These are phyloP conservation scores for Galaxias olidus DNA, from an alignment of 2,797 vertebrate genomes.

Conservation along the genomic window DNA sequence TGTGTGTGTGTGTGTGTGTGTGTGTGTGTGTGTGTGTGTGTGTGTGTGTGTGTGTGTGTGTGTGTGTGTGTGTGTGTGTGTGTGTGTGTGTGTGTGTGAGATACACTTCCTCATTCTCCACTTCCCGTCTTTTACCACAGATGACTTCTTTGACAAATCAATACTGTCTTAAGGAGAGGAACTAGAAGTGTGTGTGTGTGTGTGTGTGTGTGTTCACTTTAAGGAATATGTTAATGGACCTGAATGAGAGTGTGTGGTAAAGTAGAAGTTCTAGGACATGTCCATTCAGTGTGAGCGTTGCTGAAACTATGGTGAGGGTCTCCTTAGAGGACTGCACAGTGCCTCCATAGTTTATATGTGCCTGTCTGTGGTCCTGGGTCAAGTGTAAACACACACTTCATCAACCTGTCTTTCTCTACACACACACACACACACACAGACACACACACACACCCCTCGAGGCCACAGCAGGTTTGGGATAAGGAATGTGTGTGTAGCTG, in stretches of 20 bases:
- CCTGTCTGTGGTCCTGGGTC: background rate
- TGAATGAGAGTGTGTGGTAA: slow-evolving; percentile 10
- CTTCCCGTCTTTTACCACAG: slow-evolving; percentile 45
- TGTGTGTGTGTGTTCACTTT: background rate
- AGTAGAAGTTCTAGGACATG: background rate
- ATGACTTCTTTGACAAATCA: slow-evolving; percentile 52
- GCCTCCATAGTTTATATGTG: background rate
- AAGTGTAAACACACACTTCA: slow-evolving; percentile 15
- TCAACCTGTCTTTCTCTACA: slow-evolving; percentile 4
- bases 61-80: slow-evolving; percentile 3
- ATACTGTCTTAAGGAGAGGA: slow-evolving; percentile 32
- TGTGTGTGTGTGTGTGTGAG: slow-evolving; percentile 26
- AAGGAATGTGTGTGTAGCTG: slow-evolving; percentile 39
- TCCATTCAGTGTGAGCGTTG: background rate
- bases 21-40: background rate
- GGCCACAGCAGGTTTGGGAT: slow-evolving; percentile 17
- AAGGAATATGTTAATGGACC: slow-evolving; percentile 19
- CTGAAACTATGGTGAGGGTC: slow-evolving; percentile 5
- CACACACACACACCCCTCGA: slow-evolving; percentile 20
- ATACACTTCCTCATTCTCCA: slow-evolving; percentile 52
- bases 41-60: slow-evolving; percentile 13
- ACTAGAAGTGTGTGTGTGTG: slow-evolving; percentile 34
- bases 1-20: background rate
- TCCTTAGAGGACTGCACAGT: slow-evolving; percentile 8
- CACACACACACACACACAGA: background rate